A percentile compares a stretch with the other conserved stretches of the same genome.
These are phyloP conservation scores for Tinea trinotella DNA, from an alignment of 2,888 invertebrate species.

Conservation along the genomic window DNA sequence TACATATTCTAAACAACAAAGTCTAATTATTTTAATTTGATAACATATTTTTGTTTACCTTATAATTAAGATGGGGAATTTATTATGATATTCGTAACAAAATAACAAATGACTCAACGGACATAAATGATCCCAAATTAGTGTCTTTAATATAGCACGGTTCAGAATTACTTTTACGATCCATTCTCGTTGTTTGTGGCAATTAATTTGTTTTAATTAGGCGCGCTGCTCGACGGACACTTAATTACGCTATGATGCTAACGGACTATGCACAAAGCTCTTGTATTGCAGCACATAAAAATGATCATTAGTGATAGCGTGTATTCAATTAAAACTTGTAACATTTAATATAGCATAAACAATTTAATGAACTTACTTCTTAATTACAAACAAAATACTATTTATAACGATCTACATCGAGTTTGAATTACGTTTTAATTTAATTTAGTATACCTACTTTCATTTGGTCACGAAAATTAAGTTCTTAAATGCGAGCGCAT, in stretches of 20 bases:
- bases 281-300: conserved; percentile 16
- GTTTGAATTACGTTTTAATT: background rate
- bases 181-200: conserved; percentile 17
- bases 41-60: too few species aligned
- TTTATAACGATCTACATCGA: background rate
- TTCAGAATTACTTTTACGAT: conserved; percentile 14
- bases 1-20: too few species aligned
- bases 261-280: conserved; percentile 16
- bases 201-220: conserved; percentile 27
- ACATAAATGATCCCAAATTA: conserved; percentile 11
- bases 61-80: background rate
- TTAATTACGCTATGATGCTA: conserved; percentile 10
- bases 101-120: conserved; percentile 1
- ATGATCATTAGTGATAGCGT: conserved; percentile 13
- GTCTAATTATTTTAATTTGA: too few species aligned
- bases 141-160: conserved; percentile 12
- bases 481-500: conserved; percentile 55
- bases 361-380: background rate
- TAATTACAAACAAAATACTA: background rate
- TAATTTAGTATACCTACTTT: conserved; percentile 10
- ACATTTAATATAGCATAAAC: background rate
- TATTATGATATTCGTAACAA: background rate
- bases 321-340: conserved; percentile 10
- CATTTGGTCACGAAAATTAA: conserved; percentile 46
- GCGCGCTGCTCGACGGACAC: conserved; percentile 20